phyloP scores from a whole-genome alignment of 2,113 vertebrate genomes.

The Ciconia stormi region DNA sequence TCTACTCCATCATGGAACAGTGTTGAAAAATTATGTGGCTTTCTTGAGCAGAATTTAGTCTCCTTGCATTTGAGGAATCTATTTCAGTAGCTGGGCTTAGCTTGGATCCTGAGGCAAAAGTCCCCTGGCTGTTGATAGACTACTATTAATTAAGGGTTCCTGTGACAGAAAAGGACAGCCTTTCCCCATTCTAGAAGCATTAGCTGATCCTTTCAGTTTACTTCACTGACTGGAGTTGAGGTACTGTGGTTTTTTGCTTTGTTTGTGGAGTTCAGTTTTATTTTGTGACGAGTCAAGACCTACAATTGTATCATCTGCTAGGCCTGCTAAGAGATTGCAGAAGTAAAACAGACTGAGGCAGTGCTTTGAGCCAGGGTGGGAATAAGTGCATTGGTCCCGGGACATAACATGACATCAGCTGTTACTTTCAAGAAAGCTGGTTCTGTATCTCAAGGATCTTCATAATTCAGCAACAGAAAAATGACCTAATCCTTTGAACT shows the following conservation, averaged over 20 bases:
- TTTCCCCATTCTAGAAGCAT: not conserved
- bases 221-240: not conserved
- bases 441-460: constrained; percentile 40
- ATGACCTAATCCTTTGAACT: constrained; percentile 37
- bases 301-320: not conserved
- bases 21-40: not conserved
- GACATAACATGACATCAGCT: not conserved
- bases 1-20: not conserved
- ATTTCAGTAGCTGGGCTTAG: not conserved
- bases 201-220: not conserved
- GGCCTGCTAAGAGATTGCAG: not conserved
- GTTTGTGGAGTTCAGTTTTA: rapidly evolving
- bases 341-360: not conserved
- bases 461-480: constrained; percentile 20
- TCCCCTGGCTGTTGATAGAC: not conserved
- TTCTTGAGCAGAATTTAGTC: not conserved
- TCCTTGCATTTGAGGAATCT: not conserved
- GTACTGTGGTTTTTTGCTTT: not conserved
- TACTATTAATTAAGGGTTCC: not conserved
- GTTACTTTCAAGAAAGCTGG: not conserved
- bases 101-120: not conserved
- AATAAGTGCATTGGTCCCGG: not conserved
- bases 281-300: not conserved
- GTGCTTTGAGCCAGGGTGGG: not conserved
- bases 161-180: not conserved